Base-by-base conservation (phyloP, 2,888 invertebrate species). In the Zele albiditarsus region DNA sequence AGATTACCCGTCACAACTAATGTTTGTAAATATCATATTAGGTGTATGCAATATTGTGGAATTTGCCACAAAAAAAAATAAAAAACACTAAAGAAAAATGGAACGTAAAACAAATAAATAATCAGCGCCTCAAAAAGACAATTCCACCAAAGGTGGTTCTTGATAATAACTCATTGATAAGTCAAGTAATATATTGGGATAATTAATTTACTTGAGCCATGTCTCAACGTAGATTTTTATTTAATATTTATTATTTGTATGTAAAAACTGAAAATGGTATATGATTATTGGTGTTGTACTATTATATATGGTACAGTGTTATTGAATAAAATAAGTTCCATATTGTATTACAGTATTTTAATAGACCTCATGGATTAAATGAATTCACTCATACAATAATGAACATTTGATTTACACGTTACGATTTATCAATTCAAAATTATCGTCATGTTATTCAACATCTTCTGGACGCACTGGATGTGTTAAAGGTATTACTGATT, bases 381-480 rank as follows among this genome's bases (percentile, higher is more conserved):
- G 3, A 33, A 6, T 58, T 33, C n/a, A 49, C 28, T 66, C 5
- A 28, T 68, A n/a, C 27, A 16, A 20, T 53, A n/a, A 10, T 53
- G 20, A 53, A 53, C 46, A 16, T 46, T 46, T 53, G 4, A 23
- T 23, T 53, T 20, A 20, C 0, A 20, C 8, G 20, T 53, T n/a
- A 20, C 0, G 8, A 20, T n/a, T 4, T 31, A 31, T 31, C 31
- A 31, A 31, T 31, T 31, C 31, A 4, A 31, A 2, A 33, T 38
- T 25, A 46, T 33, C 33, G 23, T 60, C n/a, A n/a, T 67, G 74
- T 90, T 88, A 94, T 89, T 98, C 97, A 79, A 98, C 94, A 88
- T 98, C 98, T 91, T 98, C 98, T 67, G 97, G 96, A 84, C 97
- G 91, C 53, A 99, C 98, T 78, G 99, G 99, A 91, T 98, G 97